Base-by-base conservation (phyloP, 2,888 invertebrate genomes). In the Drosophila niveifrons region DNA sequence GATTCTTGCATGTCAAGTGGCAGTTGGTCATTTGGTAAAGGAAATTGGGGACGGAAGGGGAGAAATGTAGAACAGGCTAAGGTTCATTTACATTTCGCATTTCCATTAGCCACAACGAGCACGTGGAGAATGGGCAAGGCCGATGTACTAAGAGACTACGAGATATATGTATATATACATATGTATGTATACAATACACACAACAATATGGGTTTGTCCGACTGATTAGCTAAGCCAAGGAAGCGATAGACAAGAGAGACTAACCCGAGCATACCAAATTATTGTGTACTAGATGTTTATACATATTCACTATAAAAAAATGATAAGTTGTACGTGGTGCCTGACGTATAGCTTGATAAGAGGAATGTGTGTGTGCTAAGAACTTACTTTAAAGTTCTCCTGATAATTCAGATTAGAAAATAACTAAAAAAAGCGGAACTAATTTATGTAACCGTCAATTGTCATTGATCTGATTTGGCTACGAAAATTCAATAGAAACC, bases 381-480 rank as follows among this genome's bases (percentile, higher is more conserved):
- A 46, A 46, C 6, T 18, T 31, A 29, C 4, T 28, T 3, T 9
- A 29, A 18, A 46, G 10, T n/a, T 41, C 39, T 15, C 13, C 8
- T 11, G 28, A 29, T 23, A 52, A 46, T 34, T 36, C 31, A 9
- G 6, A 11, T 15, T 18, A 31, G n/a, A 23, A 41, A 29, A 39
- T 6, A 28, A 47, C 28, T 13, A n/a, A 17, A 36, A 17, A 36
- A n/a, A n/a, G 36, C 11, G 39, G n/a, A 43, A 55, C 29, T 11
- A 29, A 7, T 69, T 76, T 76, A 76, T 74, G 66, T 76, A 76
- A 76, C 46, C 66, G 74, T 29, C 74, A 78, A 69, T 76, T 61
- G 75, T 53, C 65, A 69, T 62, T 68, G 52, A 46, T 41, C 15
- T 13, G 39, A 41, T 13, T 41, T 7, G 39, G 39, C 39, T 39